Evolutionary conservation across 2,113 vertebrate genomes (phyloP).

Genomic region (Pholis gunnellus): DNA sequence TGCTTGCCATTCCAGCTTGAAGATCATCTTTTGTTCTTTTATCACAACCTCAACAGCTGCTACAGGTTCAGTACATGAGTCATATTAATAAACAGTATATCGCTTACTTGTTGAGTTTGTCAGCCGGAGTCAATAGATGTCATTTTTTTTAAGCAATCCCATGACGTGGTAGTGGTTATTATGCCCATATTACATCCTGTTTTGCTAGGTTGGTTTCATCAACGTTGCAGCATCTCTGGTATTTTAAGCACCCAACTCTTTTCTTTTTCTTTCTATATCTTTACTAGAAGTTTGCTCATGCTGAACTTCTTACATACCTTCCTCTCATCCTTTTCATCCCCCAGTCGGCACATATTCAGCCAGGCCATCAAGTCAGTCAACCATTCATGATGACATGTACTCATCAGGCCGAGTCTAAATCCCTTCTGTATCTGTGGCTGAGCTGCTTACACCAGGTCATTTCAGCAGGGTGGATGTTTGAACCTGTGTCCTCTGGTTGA

Average conservation of each 20-base stretch:
- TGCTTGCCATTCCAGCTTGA: background rate
- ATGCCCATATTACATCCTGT: conserved; percentile 28
- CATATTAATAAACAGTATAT: conserved; percentile 9
- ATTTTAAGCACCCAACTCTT: background rate
- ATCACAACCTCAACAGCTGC: conserved; percentile 3
- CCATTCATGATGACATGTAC: conserved; percentile 32
- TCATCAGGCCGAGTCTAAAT: conserved; percentile 37
- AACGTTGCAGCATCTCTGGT: conserved; percentile 17
- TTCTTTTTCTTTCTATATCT: conserved; percentile 14
- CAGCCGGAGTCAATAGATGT: conserved; percentile 15
- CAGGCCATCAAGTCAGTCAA: conserved; percentile 31
- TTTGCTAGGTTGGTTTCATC: conserved; percentile 27
- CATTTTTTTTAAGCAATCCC: background rate
- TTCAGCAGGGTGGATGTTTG: conserved; percentile 9
- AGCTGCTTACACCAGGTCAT: conserved; percentile 27
- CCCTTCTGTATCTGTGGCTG: conserved; percentile 17
- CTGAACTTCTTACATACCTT: conserved; percentile 14
- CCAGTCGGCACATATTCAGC: conserved; percentile 36
- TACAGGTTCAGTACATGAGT: background rate
- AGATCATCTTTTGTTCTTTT: conserved; percentile 14
- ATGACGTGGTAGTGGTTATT: conserved; percentile 2
- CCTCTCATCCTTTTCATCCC: conserved; percentile 5
- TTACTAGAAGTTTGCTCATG: conserved; percentile 28
- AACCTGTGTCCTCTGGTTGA: conserved; percentile 20
- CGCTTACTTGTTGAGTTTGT: conserved; percentile 33